Conservation (phyloP, 2,797 vertebrate species). For the Sebastolobus alascanus region DNA sequence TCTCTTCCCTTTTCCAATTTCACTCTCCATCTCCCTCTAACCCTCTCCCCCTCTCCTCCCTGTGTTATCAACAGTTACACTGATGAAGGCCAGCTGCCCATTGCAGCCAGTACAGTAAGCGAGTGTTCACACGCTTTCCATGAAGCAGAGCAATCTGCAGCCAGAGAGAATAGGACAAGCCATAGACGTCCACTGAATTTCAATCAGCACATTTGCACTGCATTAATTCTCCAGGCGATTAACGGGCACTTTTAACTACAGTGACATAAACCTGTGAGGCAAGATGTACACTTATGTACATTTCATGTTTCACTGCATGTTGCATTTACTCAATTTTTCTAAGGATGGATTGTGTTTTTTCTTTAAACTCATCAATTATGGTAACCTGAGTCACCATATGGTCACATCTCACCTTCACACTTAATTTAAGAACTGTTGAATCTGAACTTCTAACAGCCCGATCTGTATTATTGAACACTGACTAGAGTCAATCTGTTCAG, state of each 20-base stretch:
- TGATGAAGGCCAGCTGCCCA: constrained; percentile 69
- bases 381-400: background rate
- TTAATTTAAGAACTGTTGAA: background rate
- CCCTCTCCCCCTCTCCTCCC: background rate
- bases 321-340: constrained; percentile 1
- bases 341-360: background rate
- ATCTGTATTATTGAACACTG: background rate
- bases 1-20: constrained; percentile 33
- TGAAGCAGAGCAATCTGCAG: constrained; percentile 37
- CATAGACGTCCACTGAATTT: constrained; percentile 54
- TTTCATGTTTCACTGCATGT: constrained; percentile 11
- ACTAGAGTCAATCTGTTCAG: background rate
- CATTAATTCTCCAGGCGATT: constrained; percentile 42
- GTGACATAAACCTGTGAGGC: constrained; percentile 14
- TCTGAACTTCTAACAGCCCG: background rate
- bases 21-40: constrained; percentile 28
- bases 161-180: constrained; percentile 36
- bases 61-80: constrained; percentile 54
- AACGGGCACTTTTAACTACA: constrained; percentile 30
- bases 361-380: background rate
- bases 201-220: constrained; percentile 56
- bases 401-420: constrained; percentile 19
- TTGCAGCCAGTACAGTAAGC: constrained; percentile 48
- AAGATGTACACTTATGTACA: constrained; percentile 13
- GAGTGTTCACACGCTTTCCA: constrained; percentile 45